Conservation (phyloP, 2,113 vertebrate genomes). For the Thermophis baileyi region DNA sequence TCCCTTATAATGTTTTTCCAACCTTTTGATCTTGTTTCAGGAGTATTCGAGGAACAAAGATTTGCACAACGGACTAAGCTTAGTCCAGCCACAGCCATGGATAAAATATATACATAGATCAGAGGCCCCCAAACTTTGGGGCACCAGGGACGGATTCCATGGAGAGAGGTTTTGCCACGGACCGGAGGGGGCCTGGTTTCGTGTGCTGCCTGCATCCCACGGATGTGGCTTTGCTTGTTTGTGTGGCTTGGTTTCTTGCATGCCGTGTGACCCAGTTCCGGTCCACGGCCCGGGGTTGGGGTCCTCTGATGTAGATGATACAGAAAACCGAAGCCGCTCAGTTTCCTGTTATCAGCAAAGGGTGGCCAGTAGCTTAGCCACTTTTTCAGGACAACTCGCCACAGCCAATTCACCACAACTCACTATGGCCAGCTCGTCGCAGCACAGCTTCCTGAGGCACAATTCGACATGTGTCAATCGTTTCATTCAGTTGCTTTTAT, state of each 20-base stretch:
- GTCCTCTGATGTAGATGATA: background rate
- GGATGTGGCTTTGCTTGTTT: too few species aligned
- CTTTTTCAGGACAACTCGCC: background rate
- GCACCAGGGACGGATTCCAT: too few species aligned
- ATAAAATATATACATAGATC: background rate
- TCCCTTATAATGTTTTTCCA: background rate
- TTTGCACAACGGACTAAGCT: background rate
- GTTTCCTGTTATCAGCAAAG: background rate
- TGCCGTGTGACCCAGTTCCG: too few species aligned
- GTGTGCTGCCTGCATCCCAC: too few species aligned
- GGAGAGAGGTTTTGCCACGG: too few species aligned
- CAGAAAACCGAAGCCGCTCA: background rate
- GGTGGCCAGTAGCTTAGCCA: background rate
- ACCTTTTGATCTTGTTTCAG: background rate
- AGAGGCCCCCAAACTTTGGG: too few species aligned
- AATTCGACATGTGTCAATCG: background rate
- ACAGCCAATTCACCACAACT: background rate
- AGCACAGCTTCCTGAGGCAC: background rate
- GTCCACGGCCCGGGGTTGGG: too few species aligned
- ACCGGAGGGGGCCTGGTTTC: too few species aligned
- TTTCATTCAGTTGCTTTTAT: background rate
- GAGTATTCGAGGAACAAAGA: background rate
- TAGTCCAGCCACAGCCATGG: background rate
- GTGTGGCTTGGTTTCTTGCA: too few species aligned
- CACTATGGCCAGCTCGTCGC: accelerated